Conservation (phyloP, 2,888 invertebrate genomes). For the Amphimallon solstitiale region DNA sequence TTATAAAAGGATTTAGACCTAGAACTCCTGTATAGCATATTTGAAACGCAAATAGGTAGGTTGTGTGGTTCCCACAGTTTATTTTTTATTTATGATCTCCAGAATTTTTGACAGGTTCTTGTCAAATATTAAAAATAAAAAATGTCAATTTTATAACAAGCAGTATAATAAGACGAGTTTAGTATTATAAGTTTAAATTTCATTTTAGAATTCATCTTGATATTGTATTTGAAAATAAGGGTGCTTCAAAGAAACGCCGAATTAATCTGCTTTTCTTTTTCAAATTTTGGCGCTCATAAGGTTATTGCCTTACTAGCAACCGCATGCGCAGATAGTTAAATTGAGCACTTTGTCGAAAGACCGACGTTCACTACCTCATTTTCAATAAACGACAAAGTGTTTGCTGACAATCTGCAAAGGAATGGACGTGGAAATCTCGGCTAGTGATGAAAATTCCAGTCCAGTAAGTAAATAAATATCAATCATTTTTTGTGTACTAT, state of each 20-base stretch:
- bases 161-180: too few species aligned
- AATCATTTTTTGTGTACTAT: conserved; percentile 45
- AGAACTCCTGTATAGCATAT: too few species aligned
- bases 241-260: neutral
- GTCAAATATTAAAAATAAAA: too few species aligned
- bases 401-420: conserved; percentile 53
- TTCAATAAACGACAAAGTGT: conserved; percentile 47
- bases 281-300: conserved; percentile 40
- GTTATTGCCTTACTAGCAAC: conserved; percentile 50
- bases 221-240: neutral
- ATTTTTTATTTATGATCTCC: too few species aligned
- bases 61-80: too few species aligned
- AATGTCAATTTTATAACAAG: too few species aligned
- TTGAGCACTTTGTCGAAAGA: conserved; percentile 68
- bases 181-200: neutral
- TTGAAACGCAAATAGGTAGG: too few species aligned
- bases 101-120: too few species aligned
- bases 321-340: conserved; percentile 72
- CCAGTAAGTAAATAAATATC: conserved; percentile 67
- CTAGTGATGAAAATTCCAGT: conserved; percentile 68
- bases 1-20: too few species aligned
- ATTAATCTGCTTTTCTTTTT: conserved; percentile 28
- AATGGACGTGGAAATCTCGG: conserved; percentile 75
- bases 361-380: conserved; percentile 41
- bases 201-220: neutral